Evolutionary conservation across 2,113 vertebrate genomes (phyloP).

Genomic region (Eulemur rufifrons): DNA sequence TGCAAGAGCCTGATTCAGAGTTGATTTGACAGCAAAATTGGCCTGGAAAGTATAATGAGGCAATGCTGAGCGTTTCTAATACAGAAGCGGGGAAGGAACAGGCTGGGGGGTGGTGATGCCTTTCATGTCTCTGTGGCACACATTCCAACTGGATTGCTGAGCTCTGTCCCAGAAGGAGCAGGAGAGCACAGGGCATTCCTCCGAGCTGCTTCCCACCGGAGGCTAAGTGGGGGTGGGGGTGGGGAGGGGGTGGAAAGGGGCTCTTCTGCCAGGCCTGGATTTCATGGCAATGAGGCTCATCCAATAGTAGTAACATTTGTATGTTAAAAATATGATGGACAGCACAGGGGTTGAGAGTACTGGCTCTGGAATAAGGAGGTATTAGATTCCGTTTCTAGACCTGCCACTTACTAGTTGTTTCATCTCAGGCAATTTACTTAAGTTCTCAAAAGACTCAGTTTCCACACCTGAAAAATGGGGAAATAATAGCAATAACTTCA

Average conservation of each 20-base stretch:
- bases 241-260: too few relatives aligned
- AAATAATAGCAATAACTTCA: neutral
- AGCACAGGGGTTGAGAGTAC: neutral
- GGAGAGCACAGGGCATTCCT: neutral
- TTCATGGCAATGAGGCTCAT: too few relatives aligned
- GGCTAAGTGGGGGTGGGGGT: neutral
- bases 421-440: neutral
- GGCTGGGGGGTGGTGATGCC: neutral
- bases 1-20: constrained; percentile 41
- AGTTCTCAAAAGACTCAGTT: constrained; percentile 19
- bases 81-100: neutral
- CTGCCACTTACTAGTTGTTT: neutral
- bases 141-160: neutral
- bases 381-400: neutral
- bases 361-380: neutral
- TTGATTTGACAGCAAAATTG: constrained; percentile 57
- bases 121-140: neutral
- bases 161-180: neutral
- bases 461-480: neutral
- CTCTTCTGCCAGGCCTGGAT: neutral
- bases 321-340: neutral
- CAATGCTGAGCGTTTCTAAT: neutral
- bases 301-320: neutral
- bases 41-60: constrained; percentile 1
- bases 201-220: neutral